Conservation (phyloP, 2,888 invertebrate species). For the Sepiola atlantica region DNA sequence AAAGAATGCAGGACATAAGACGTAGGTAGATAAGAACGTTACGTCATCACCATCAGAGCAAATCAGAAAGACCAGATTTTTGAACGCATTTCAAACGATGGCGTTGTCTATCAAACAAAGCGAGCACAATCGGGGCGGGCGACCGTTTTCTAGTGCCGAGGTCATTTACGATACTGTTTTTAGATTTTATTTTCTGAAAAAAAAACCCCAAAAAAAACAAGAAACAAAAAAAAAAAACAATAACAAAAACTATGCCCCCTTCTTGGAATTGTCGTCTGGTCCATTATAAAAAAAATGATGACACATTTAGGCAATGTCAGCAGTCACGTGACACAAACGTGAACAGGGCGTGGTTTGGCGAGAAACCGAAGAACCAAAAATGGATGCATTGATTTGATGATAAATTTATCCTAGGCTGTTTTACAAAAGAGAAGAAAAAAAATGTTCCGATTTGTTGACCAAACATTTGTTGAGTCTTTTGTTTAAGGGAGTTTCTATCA, state of each 20-base stretch:
- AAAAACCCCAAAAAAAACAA: no score
- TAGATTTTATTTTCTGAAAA: background rate
- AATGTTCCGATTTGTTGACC: no score
- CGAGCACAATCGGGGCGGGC: background rate
- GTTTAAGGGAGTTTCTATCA: no score
- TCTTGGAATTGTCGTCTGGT: background rate
- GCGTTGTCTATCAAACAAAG: background rate
- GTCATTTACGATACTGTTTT: background rate
- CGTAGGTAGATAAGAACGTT: background rate
- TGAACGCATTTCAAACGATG: background rate
- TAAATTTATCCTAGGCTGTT: no score
- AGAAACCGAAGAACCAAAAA: no score
- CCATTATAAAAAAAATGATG: background rate
- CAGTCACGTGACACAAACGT: background rate
- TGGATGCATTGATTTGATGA: no score
- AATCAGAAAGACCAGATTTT: background rate
- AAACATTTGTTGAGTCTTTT: no score
- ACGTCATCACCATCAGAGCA: background rate
- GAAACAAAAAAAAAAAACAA: no score
- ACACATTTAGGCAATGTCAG: background rate
- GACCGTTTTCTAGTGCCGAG: background rate
- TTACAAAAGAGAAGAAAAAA: no score
- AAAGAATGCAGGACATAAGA: no score
- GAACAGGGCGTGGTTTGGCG: no score
- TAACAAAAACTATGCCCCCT: background rate